phyloP scores from a whole-genome alignment of 2,797 vertebrate species.

The Acanthis flammea region DNA sequence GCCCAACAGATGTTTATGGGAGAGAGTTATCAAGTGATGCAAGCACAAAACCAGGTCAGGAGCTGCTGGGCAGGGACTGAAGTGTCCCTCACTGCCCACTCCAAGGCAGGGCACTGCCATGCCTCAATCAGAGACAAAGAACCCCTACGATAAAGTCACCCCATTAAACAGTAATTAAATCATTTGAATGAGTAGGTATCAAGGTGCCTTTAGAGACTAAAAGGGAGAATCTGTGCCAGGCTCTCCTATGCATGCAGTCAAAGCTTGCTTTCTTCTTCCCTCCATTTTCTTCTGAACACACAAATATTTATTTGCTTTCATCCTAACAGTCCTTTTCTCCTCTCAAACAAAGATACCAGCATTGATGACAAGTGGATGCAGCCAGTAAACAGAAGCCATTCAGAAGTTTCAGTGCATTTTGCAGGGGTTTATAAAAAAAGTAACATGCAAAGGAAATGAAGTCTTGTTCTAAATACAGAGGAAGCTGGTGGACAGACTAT shows the following conservation, averaged over 20 bases:
- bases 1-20: neutral
- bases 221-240: neutral
- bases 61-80: neutral
- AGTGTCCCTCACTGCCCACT: neutral
- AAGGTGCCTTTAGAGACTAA: neutral
- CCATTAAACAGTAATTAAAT: neutral
- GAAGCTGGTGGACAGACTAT: neutral
- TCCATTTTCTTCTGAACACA: neutral
- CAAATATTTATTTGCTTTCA: neutral
- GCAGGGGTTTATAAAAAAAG: neutral
- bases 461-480: neutral
- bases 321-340: neutral
- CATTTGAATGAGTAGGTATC: neutral
- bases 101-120: neutral
- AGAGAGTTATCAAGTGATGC: neutral
- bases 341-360: neutral
- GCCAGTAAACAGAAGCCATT: neutral
- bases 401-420: neutral
- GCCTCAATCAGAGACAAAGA: neutral
- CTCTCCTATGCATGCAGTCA: neutral
- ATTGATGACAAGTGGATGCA: neutral
- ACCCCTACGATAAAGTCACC: neutral
- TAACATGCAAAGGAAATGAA: conserved; percentile 17
- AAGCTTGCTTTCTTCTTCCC: neutral
- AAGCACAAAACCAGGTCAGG: neutral